A percentile compares a stretch with the other conserved stretches of the same genome.
These are phyloP conservation scores for Mastacembelus armatus DNA, from an alignment of 2,797 vertebrate genomes.

Conservation along the genomic window DNA sequence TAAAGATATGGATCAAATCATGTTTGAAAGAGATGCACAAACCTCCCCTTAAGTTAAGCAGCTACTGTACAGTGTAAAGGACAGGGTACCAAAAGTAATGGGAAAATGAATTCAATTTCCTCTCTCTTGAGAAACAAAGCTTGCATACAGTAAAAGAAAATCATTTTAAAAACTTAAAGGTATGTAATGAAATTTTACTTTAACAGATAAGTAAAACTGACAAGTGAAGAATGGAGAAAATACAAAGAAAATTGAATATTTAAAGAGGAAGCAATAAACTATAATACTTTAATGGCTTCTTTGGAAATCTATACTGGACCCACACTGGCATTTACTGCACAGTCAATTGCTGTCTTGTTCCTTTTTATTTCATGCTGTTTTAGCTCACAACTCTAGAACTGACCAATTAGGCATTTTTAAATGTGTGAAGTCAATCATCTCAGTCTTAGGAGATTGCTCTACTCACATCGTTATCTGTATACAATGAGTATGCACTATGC, in stretches of 20 bases:
- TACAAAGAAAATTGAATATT: background rate
- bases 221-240: background rate
- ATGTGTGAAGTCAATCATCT: constrained; percentile 21
- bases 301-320: no score
- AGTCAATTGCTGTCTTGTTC: constrained; percentile 5
- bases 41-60: background rate
- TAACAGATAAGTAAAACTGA: background rate
- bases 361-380: constrained; percentile 31
- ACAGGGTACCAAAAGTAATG: background rate
- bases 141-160: constrained; percentile 1
- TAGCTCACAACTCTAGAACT: constrained; percentile 17
- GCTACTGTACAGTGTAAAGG: background rate
- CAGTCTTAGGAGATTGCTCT: constrained; percentile 3
- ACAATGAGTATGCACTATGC: background rate
- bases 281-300: background rate
- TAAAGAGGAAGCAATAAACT: background rate
- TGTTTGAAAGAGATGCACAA: no score
- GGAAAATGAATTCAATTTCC: background rate
- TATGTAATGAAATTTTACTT: background rate
- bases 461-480: constrained; percentile 5
- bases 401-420: constrained; percentile 45
- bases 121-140: background rate
- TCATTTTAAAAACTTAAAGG: background rate
- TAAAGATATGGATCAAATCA: no score
- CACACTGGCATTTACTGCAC: background rate